Evolutionary conservation across 1,140 invertebrate species (phyloP), one percentile per base, ranked within the genome.

Genomic region (Pseudobourletiella spinata): DNA sequence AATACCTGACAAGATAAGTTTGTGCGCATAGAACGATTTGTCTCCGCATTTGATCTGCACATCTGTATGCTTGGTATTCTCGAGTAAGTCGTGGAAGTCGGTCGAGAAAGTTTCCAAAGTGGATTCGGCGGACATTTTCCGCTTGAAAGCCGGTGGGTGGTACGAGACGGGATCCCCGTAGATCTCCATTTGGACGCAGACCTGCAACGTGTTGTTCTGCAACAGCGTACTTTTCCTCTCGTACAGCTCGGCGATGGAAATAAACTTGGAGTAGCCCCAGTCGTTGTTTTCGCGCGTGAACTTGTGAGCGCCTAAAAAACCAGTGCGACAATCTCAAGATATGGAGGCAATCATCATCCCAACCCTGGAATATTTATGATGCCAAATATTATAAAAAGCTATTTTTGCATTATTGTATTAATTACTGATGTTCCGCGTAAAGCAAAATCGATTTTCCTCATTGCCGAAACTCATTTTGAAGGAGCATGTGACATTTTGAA

Each of bases 221-320:
- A 51, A 26, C 4, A 51, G 48, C 14, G 14, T 26, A 2, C 28
- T n/a, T 6, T 25, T 24, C 48, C 28, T 51, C 14, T 24, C 48
- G 22, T 51, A 51, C 2, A 51, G 48, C 14, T 51, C 48, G 3
- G 48, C 4, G 28, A 51, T 51, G 25, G 20, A 6, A n/a, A 51
- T 51, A 26, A 51, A 51, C n/a, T 51, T 51, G 3, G 14, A 18
- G n/a, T 51, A 51, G 6, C 48, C 48, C 48, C 48, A 51, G 22
- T 26, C 48, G 8, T 51, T 51, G 8, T 14, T 14, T 24, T 26
- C 22, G 15, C 48, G 14, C 14, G 48, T 51, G 25, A 24, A 26
- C 28, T 26, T 51, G 24, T 46, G 44, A 20, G 44, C 44, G 18
- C 44, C 44, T 46, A 18, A 39, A 39, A 39, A 39, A 39, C 8